These are phyloP conservation scores for Archips xylosteana DNA, from an alignment of 2,888 invertebrate species.

Conservation along the genomic window DNA sequence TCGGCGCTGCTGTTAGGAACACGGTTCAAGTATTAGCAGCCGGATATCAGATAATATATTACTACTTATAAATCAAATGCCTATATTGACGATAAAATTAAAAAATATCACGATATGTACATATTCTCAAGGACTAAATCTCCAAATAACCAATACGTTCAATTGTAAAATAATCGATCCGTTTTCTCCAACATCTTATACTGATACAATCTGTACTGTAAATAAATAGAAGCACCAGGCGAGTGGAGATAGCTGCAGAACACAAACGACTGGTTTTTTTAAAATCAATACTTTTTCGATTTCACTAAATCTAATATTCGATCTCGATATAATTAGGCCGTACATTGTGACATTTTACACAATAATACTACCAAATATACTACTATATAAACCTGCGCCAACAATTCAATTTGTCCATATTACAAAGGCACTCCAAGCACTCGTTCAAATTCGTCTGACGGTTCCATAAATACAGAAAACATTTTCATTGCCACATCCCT, in stretches of 20 bases:
- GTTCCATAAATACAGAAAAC: slow-evolving; percentile 46
- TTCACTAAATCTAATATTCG: slow-evolving; percentile 53
- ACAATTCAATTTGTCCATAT: slow-evolving; percentile 55
- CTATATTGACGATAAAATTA: slow-evolving; percentile 80
- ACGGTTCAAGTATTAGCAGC: slow-evolving; percentile 61
- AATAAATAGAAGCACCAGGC: slow-evolving; percentile 37
- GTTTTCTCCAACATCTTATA: slow-evolving; percentile 22
- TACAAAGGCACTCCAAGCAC: slow-evolving; percentile 71
- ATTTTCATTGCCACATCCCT: slow-evolving; percentile 57
- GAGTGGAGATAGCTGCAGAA: slow-evolving; percentile 30
- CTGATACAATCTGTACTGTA: slow-evolving; percentile 29
- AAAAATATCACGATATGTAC: slow-evolving; percentile 84
- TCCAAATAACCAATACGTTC: slow-evolving; percentile 52
- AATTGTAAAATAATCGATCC: slow-evolving; percentile 27
- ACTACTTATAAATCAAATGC: slow-evolving; percentile 74
- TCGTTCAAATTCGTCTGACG: slow-evolving; percentile 52
- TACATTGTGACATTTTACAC: slow-evolving; percentile 55
- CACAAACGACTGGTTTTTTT: slow-evolving; percentile 45
- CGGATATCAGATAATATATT: slow-evolving; percentile 60
- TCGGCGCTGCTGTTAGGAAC: slow-evolving; percentile 57
- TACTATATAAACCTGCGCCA: slow-evolving; percentile 31
- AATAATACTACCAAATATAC: slow-evolving; percentile 70
- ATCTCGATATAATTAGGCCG: slow-evolving; percentile 55
- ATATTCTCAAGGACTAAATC: slow-evolving; percentile 71
- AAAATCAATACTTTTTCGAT: slow-evolving; percentile 43